Evolutionary conservation across 1,140 invertebrate species (phyloP), one percentile per base, ranked within the genome.

Genomic region (Ips typographus): DNA sequence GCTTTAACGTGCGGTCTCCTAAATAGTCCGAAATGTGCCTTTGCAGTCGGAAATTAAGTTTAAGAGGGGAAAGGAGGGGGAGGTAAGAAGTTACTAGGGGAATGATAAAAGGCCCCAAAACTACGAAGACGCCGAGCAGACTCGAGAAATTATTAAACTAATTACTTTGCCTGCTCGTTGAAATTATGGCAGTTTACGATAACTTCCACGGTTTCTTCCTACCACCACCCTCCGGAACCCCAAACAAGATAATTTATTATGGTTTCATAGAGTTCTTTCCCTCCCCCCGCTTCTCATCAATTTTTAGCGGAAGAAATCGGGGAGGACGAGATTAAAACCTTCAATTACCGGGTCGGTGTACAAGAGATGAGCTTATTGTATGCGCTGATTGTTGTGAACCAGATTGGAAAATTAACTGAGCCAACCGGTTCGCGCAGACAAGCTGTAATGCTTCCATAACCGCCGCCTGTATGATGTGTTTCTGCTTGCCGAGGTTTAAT

Each of bases 381-480:
- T 43, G 65, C 61, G 52, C 53, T 73, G 69, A 73, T 73, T 74
- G 72, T 73, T 74, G 73, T 73, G 72, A 65, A 73, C 70, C 72
- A 74, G 73, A 74, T 74, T 74, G 73, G 73, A 73, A 74, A 74
- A 74, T 74, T 74, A 74, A 74, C 72, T 72, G 51, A 69, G 67
- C 59, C 41, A 62, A 38, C 36, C 57, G 40, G 36, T 40, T 44
- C 36, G 55, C 49, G 37, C 60, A 51, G 58, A 68, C 65, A 68
- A 68, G 64, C 55, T 55, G 38, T 65, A 65, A 65, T 65, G 52
- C 42, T 40, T 37, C 64, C 64, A 40, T 65, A 65, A 57, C 64
- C 64, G 52, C 41, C 5, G 40, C 7, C 53, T 7, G 53, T 39
- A 56, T 56, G 53, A 56, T 56, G 53, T 56, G 53, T 56, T 56